Base-by-base conservation (phyloP, 2,797 vertebrate genomes). In the Champsocephalus esox region DNA sequence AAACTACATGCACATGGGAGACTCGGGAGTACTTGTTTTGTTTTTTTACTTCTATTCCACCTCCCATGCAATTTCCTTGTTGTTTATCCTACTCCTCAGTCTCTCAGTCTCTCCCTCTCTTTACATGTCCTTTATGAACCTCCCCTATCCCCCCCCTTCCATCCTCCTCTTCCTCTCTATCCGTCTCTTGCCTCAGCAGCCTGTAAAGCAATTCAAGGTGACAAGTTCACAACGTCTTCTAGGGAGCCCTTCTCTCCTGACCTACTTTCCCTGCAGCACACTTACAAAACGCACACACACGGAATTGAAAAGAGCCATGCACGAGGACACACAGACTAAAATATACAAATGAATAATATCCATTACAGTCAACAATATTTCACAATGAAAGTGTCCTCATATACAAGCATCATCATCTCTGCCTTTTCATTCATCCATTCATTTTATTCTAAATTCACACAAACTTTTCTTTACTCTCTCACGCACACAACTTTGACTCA, bases 151-250 rank as follows among this genome's bases (percentile, higher is more conserved):
- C 13, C n/a, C 38, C 65, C 74, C 60, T 41, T 50, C 76, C 34
- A 43, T 60, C 51, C 9, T 58, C 59, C 58, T 49, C 77, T 16
- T 48, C 34, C 69, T 62, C 67, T 78, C 79, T 19, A 60, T 85
- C 82, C 68, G 81, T 82, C 81, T 75, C 81, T 70, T 80, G 87
- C 88, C 78, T 90, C 92, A 91, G 82, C 88, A 86, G 90, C 74
- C 85, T 84, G 93, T 89, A 95, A 95, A 92, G 87, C 91, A 89
- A 94, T 96, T 92, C 83, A 93, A 95, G 95, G 95, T 96, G 95
- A 96, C 93, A 96, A 96, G 95, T 96, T 96, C 94, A 96, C 86
- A 90, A 93, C 93, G 89, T 94, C 89, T 93, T 94, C 93, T 72
- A 79, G 93, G 91, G 92, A 94, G 93, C 91, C 93, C 91, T 87